Conservation (phyloP, 2,113 vertebrate genomes). For the Peromyscus maniculatus region DNA sequence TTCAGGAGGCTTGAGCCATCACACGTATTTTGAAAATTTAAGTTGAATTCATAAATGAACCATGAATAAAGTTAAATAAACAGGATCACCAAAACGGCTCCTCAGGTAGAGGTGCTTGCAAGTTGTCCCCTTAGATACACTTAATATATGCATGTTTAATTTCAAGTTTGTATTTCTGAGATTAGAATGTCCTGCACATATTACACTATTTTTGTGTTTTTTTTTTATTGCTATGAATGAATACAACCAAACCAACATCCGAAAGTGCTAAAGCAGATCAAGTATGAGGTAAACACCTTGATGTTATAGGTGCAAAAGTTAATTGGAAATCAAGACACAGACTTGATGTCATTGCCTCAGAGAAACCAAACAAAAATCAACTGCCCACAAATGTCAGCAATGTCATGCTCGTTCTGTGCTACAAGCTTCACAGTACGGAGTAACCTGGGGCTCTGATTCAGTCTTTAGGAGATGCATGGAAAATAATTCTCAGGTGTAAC, state of each 20-base stretch:
- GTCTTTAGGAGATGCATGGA: not conserved
- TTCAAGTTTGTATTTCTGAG: slow-evolving; percentile 58
- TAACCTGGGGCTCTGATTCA: slow-evolving; percentile 61
- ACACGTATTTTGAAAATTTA: slow-evolving; percentile 41
- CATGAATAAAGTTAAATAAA: slow-evolving; percentile 15
- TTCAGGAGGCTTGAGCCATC: not conserved
- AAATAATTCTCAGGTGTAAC: slow-evolving; percentile 40
- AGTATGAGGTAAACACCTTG: slow-evolving; percentile 34
- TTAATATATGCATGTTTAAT: slow-evolving; percentile 57
- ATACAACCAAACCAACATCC: slow-evolving; percentile 30
- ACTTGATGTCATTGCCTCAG: slow-evolving; percentile 46
- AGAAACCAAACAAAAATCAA: slow-evolving; percentile 67
- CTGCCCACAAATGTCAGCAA: not conserved
- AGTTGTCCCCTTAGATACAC: not conserved
- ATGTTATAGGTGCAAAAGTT: slow-evolving; percentile 62
- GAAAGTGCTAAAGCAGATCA: slow-evolving; percentile 29
- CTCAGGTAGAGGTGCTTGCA: not conserved
- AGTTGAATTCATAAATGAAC: not conserved
- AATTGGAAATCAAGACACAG: slow-evolving; percentile 23
- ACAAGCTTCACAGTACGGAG: not conserved
- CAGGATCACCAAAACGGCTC: not conserved
- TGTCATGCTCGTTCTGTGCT: not conserved
- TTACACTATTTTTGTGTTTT: slow-evolving; percentile 28
- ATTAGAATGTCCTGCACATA: slow-evolving; percentile 50
- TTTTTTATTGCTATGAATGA: not conserved